A percentile compares a stretch with the other conserved stretches of the same genome.
phyloP scores from a whole-genome alignment of 1,140 invertebrate species.

The Microplitis mediator region DNA sequence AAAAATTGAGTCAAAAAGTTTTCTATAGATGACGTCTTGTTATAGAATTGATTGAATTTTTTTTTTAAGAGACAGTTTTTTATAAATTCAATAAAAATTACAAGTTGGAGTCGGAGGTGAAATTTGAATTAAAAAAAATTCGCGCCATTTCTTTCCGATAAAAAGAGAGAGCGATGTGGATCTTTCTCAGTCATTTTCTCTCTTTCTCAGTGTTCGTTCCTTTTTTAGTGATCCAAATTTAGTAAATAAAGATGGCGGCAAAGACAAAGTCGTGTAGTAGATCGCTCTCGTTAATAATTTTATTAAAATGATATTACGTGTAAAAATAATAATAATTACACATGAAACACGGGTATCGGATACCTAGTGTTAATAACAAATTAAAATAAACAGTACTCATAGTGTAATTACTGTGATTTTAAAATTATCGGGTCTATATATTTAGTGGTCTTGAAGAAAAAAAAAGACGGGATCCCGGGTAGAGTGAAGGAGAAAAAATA shows the following conservation, averaged over 20 bases:
- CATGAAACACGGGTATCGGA: slow-evolving; percentile 7
- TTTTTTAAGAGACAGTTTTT: too few relatives aligned
- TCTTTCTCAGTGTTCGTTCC: not conserved
- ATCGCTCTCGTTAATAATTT: slow-evolving; percentile 47
- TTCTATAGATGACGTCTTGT: too few relatives aligned
- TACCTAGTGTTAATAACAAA: slow-evolving; percentile 26
- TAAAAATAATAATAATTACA: slow-evolving; percentile 33
- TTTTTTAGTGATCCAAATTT: slow-evolving; percentile 52
- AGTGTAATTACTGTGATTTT: slow-evolving; percentile 22
- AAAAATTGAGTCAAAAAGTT: too few relatives aligned
- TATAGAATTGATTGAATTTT: too few relatives aligned
- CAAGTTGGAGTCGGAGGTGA: too few relatives aligned
- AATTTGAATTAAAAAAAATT: too few relatives aligned
- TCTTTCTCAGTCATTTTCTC: too few relatives aligned
- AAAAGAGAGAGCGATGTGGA: too few relatives aligned
- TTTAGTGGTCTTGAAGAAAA: not conserved
- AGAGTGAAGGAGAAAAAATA: slow-evolving; percentile 2
- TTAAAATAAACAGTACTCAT: slow-evolving; percentile 23
- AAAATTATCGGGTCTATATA: not conserved
- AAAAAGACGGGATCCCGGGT: not conserved
- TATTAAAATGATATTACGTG: slow-evolving; percentile 52
- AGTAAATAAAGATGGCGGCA: slow-evolving; percentile 61
- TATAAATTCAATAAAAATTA: too few relatives aligned
- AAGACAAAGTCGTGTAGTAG: slow-evolving; percentile 45
- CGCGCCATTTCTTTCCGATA: too few relatives aligned